Conservation (phyloP, 1,140 invertebrate genomes). For the Phymorhynchus buccinoides region DNA sequence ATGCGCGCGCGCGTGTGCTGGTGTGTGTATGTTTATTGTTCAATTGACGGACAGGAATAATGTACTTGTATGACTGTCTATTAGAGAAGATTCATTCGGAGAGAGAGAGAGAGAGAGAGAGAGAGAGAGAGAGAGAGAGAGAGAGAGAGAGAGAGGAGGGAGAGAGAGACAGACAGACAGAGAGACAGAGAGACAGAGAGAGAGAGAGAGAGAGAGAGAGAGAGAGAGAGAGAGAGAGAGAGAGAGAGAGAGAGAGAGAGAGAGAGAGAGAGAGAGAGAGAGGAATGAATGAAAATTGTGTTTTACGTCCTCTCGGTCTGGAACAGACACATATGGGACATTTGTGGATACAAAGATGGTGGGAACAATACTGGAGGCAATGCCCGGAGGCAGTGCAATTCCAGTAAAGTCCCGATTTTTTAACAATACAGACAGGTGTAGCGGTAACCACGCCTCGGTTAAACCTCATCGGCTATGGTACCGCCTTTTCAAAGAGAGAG, state of each 20-base stretch:
- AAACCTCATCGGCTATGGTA: no score
- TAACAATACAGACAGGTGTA: no score
- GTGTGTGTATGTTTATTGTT: background rate
- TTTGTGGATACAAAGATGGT: no score
- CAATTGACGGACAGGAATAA: background rate
- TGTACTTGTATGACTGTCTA: no score
- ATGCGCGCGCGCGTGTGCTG: background rate
- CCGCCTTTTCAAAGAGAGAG: no score
- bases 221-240: no score
- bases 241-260: background rate
- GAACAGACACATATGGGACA: no score
- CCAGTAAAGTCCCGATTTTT: no score
- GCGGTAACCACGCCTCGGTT: no score
- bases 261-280: background rate
- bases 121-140: constrained; percentile 35
- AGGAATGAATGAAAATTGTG: background rate
- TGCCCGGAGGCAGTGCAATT: no score
- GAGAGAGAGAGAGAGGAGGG: constrained; percentile 29
- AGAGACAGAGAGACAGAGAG: constrained; percentile 35
- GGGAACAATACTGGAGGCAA: no score
- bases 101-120: constrained; percentile 23
- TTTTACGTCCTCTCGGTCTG: no score
- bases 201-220: background rate
- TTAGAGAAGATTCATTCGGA: background rate
- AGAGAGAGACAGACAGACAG: constrained; percentile 39